A percentile compares a stretch with the other conserved stretches of the same genome.
Evolutionary conservation across 2,797 vertebrate species (phyloP).

Genomic region (Dermochelys coriacea): DNA sequence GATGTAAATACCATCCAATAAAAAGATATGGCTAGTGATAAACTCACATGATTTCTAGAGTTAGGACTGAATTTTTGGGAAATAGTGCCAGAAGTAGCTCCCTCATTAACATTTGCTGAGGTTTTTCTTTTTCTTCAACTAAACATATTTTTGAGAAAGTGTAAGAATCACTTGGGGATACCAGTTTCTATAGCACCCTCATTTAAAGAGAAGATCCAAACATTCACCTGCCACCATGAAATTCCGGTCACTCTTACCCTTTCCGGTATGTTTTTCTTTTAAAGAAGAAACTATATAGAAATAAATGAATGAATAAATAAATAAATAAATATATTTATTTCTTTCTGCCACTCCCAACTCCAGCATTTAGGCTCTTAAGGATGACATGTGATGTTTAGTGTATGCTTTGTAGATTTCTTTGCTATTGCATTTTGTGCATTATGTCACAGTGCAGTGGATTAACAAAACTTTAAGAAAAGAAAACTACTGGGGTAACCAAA

Average conservation of each 20-base stretch:
- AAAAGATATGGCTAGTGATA: neutral
- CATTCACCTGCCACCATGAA: neutral
- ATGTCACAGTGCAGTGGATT: neutral
- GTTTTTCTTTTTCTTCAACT: neutral
- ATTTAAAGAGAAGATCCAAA: neutral
- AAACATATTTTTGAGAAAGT: neutral
- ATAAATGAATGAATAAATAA: too few relatives aligned
- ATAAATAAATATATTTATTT: neutral
- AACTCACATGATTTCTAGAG: neutral
- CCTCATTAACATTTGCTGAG: neutral
- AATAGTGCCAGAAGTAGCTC: neutral
- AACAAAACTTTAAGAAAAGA: neutral
- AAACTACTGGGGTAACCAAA: neutral
- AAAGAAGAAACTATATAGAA: too few relatives aligned
- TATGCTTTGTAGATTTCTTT: neutral
- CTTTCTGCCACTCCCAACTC: neutral
- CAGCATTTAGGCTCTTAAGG: neutral
- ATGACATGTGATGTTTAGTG: neutral
- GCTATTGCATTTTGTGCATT: neutral
- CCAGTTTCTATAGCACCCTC: neutral
- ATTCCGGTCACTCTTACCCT: neutral
- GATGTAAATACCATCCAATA: neutral
- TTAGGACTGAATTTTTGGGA: neutral
- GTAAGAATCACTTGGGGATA: neutral
- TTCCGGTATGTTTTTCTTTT: neutral